A percentile compares a stretch with the other conserved stretches of the same genome.
Conservation (phyloP, 2,113 vertebrate species). For the Lota lota region DNA sequence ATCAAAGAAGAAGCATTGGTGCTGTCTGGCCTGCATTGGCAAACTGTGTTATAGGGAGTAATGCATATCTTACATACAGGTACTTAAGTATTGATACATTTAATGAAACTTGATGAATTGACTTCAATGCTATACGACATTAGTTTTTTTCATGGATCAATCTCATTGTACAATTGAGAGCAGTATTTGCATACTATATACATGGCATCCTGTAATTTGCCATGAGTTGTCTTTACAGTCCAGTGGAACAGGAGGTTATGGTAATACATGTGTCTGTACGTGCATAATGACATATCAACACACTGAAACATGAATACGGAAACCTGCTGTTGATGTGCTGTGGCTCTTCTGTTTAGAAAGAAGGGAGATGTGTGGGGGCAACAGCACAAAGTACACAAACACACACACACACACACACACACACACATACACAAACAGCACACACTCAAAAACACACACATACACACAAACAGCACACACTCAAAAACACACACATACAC, state of each 20-base stretch:
- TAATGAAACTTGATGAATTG: slow-evolving; percentile 33
- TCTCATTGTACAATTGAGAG: slow-evolving; percentile 22
- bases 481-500: not conserved
- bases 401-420: not conserved
- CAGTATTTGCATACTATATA: not conserved
- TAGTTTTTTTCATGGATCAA: slow-evolving; percentile 27
- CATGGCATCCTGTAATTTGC: too few species aligned
- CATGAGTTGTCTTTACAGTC: too few species aligned
- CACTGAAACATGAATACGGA: not conserved
- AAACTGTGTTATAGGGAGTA: slow-evolving; percentile 10
- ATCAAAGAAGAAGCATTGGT: slow-evolving; percentile 9
- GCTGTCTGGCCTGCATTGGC: slow-evolving; percentile 20
- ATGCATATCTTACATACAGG: slow-evolving; percentile 13
- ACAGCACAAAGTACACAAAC: not conserved
- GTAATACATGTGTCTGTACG: too few species aligned
- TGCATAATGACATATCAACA: too few species aligned
- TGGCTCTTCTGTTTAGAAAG: not conserved
- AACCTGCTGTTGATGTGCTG: slow-evolving; percentile 5
- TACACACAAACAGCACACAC: not conserved
- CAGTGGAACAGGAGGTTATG: too few species aligned
- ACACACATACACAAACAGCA: not conserved
- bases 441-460: not conserved
- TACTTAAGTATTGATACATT: not conserved
- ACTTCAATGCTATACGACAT: slow-evolving; percentile 11
- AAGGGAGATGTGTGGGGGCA: not conserved